Conservation (phyloP, 2,888 invertebrate species). For the Ochropacha duplaris region DNA sequence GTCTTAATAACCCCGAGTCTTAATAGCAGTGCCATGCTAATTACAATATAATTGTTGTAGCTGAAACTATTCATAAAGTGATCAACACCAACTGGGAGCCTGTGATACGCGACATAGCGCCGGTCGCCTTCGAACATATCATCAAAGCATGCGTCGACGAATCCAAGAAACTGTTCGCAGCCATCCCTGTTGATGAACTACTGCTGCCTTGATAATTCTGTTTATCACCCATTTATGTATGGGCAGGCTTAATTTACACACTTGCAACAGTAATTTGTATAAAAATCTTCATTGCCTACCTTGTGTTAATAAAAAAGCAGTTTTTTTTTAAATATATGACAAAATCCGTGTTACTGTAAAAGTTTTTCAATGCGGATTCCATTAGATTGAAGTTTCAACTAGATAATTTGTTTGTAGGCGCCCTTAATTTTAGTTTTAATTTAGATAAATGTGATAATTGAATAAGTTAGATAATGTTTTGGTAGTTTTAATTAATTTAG, state of each 20-base stretch:
- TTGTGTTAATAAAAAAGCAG: too few relatives aligned
- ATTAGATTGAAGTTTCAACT: too few relatives aligned
- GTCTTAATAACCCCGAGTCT: too few relatives aligned
- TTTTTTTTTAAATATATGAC: too few relatives aligned
- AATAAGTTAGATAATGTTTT: slow-evolving; percentile 34
- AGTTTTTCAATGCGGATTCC: too few relatives aligned
- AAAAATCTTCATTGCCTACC: background rate
- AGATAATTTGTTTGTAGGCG: slow-evolving; percentile 32
- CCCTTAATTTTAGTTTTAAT: slow-evolving; percentile 22
- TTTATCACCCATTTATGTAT: background rate
- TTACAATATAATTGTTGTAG: slow-evolving; percentile 38
- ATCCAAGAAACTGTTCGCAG: slow-evolving; percentile 70
- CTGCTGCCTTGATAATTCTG: slow-evolving; percentile 41
- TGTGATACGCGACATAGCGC: slow-evolving; percentile 75
- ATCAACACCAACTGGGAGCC: slow-evolving; percentile 77
- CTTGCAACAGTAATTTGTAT: background rate
- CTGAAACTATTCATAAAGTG: slow-evolving; percentile 62
- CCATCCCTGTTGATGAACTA: slow-evolving; percentile 58
- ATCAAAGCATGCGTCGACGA: slow-evolving; percentile 73
- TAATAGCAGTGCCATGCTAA: too few relatives aligned
- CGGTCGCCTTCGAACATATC: slow-evolving; percentile 71
- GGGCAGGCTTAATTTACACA: slow-evolving; percentile 1
- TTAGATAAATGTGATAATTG: slow-evolving; percentile 56
- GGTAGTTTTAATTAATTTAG: slow-evolving; percentile 40
- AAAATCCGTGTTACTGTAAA: too few relatives aligned